Base-by-base conservation (phyloP, 2,888 invertebrate species). In the Drosophila nigritarsus region DNA sequence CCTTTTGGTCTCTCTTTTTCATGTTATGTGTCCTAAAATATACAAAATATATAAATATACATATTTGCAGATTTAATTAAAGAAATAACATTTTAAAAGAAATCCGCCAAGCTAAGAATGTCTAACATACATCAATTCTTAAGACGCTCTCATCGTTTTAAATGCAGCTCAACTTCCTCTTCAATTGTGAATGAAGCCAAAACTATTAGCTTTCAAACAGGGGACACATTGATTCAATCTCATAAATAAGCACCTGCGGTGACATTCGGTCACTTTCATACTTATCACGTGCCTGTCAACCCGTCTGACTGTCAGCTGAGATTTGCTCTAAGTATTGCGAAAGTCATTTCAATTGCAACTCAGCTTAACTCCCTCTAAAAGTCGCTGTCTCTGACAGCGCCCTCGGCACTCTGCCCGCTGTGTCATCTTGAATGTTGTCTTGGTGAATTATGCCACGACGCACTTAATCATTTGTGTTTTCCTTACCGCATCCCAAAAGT, bases 401-500 rank as follows among this genome's bases (percentile, higher is more conserved):
- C 49, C 49, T n/a, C 38, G 8, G 6, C 54, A 50, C 40, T 34
- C 53, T 53, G n/a, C 18, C 42, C 60, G 24, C 30, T 36, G 36
- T 54, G 48, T 65, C 62, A 59, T 32, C 67, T 58, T 60, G 51
- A 74, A 70, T 80, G 90, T 87, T 89, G 90, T 85, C 85, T 71
- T 73, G 75, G 78, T 89, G 90, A 89, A 85, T 85, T 85, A 85
- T 89, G 86, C 73, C 83, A 69, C 75, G 70, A 77, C 83, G 85
- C 82, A 85, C 88, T 85, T 85, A 89, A 85, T 85, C 85, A 85
- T 85, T 89, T 85, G 88, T 83, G 88, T 85, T 89, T 85, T 86
- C 80, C 69, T 83, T 65, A 75, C 75, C 82, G 82, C 89, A 89
- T 78, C 75, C 87, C 59, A 70, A 89, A 85, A 85, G 68, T 85